phyloP scores from a whole-genome alignment of 2,888 invertebrate genomes.

The Diaprepes abbreviatus region DNA sequence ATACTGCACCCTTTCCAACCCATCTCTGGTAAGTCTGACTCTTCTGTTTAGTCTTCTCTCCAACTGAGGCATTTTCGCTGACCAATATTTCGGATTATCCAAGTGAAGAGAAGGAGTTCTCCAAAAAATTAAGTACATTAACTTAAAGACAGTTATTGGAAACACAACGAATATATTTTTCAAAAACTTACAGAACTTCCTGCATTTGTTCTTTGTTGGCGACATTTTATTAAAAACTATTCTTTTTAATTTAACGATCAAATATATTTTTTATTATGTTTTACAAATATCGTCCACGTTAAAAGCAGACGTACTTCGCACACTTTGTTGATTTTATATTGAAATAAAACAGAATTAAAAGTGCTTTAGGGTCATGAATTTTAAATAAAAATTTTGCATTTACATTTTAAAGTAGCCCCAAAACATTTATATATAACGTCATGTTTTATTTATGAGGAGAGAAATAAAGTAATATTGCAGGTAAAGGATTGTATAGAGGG shows the following conservation, averaged over 20 bases:
- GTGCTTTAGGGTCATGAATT: neutral
- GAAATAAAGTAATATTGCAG: neutral
- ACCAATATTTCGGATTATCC: slow-evolving; percentile 35
- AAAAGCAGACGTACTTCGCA: neutral
- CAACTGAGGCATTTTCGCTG: slow-evolving; percentile 36
- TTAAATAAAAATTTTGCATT: neutral
- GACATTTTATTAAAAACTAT: neutral
- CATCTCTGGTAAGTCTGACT: slow-evolving; percentile 26
- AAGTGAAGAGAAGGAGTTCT: slow-evolving; percentile 35
- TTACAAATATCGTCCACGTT: neutral
- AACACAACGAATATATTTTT: neutral
- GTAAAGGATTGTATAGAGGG: too few species aligned
- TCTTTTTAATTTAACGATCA: neutral
- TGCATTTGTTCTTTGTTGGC: too few species aligned
- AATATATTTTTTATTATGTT: neutral
- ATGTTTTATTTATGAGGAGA: neutral
- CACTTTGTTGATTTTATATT: neutral
- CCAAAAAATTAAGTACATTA: slow-evolving; percentile 40
- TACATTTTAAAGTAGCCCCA: neutral
- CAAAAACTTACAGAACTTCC: too few species aligned
- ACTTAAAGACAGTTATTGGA: neutral
- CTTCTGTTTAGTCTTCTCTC: slow-evolving; percentile 37
- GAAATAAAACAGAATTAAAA: neutral
- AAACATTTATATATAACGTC: neutral
- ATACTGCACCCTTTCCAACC: slow-evolving; percentile 32